Percentiles rank a stretch among this genome's conserved stretches.
Evolutionary conservation across 2,797 vertebrate species (phyloP).

Genomic region (Poecilia picta): DNA sequence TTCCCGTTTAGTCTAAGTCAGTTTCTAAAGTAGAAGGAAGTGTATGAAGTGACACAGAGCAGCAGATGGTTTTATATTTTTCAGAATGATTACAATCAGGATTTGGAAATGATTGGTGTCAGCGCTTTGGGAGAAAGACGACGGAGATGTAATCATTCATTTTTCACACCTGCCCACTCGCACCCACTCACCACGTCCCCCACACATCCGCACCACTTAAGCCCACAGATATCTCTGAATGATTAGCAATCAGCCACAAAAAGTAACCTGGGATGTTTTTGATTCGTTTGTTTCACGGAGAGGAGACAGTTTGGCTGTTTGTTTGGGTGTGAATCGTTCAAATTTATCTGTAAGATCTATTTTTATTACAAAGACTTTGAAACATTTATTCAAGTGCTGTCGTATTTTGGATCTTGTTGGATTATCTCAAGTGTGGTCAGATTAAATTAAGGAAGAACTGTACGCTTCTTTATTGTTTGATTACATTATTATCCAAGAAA

Average conservation of each 20-base stretch:
- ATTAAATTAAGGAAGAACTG: neutral
- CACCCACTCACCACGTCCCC: slow-evolving; percentile 32
- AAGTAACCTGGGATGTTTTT: slow-evolving; percentile 13
- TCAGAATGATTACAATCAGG: slow-evolving; percentile 25
- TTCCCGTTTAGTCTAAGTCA: neutral
- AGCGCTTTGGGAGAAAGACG: slow-evolving; percentile 44
- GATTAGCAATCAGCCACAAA: slow-evolving; percentile 38
- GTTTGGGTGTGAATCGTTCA: neutral
- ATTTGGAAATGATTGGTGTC: slow-evolving; percentile 52
- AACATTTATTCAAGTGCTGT: neutral
- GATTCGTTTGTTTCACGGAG: slow-evolving; percentile 6
- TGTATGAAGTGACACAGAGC: slow-evolving; percentile 3
- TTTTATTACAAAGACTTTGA: neutral
- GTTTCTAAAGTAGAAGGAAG: neutral
- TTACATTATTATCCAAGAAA: neutral
- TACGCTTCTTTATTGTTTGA: neutral
- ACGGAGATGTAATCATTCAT: slow-evolving; percentile 56
- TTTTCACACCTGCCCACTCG: slow-evolving; percentile 42
- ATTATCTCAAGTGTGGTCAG: neutral
- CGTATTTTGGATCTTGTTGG: neutral
- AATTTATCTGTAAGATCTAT: neutral
- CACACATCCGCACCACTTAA: slow-evolving; percentile 26
- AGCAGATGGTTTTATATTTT: slow-evolving; percentile 51
- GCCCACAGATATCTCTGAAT: slow-evolving; percentile 24
- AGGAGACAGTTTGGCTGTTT: neutral